A percentile compares a stretch with the other conserved stretches of the same genome.
Conservation (phyloP, 2,797 vertebrate genomes). For the Microctenopoma lineatum region DNA sequence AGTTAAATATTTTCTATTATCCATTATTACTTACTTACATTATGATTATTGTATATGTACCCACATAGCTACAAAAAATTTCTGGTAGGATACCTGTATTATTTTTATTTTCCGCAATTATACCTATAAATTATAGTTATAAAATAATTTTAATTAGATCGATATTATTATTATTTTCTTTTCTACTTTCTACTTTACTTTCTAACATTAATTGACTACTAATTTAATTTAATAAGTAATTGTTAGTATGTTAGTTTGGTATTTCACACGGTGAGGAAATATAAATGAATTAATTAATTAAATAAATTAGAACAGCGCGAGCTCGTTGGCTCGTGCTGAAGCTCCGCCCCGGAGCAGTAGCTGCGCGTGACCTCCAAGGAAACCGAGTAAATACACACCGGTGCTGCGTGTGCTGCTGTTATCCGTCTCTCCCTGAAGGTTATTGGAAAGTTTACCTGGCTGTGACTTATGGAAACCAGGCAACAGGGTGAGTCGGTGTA, state of each 20-base stretch:
- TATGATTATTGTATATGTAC: not conserved
- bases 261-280: not conserved
- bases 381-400: conserved; percentile 20
- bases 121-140: not conserved
- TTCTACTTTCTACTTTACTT: too few relatives aligned
- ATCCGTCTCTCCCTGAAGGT: conserved; percentile 8
- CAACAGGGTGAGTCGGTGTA: conserved; percentile 80
- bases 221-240: too few relatives aligned
- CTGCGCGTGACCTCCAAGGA: conserved; percentile 61
- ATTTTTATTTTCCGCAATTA: not conserved
- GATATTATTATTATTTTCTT: too few relatives aligned
- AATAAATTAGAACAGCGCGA: conserved; percentile 1
- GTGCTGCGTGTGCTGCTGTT: conserved; percentile 31
- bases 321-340: conserved; percentile 54
- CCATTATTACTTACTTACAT: not conserved
- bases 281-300: too few relatives aligned
- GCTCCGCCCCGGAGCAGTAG: conserved; percentile 60
- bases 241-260: too few relatives aligned
- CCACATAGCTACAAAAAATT: too few relatives aligned
- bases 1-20: not conserved
- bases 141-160: too few relatives aligned
- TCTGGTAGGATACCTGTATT: not conserved
- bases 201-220: too few relatives aligned
- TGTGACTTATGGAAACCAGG: conserved; percentile 77
- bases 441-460: conserved; percentile 32